Evolutionary conservation across 53 echinoderm and acorn worm genomes (phyloP), one percentile per base, ranked within the genome.

Genomic region (Holothuria leucospilota): DNA sequence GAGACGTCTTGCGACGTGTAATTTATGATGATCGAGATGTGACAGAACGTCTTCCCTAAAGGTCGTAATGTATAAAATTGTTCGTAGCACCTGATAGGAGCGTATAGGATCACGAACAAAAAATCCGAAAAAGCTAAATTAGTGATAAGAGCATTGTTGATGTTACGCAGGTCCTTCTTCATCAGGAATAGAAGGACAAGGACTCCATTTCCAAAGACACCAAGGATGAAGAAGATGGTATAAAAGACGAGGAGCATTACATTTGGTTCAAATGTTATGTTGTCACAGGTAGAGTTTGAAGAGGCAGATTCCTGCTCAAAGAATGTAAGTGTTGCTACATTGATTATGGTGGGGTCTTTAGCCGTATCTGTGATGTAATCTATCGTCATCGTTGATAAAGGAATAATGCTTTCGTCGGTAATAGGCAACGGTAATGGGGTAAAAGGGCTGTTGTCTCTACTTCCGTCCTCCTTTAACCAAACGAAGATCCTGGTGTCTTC

Each of bases 101-200:
- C 49, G 7, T 28, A 24, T 10, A 72, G n/a, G 20, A 40, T 12
- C 41, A 72, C 41, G 49, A 72, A 72, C 41, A 72, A n/a, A 40
- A 72, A 72, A 21, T 72, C 72, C 20, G 72, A 72, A 39, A 72
- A 72, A 10, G 72, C 72, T 46, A 72, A 40, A 40, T 72, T 72
- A 2, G 72, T 72, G 3, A 72, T 49, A 30, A 72, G 49, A 6
- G 72, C 72, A 20, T 72, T 72, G 72, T 72, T 72, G 20, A 40
- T 72, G 30, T n/a, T 49, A 29, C 72, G 72, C 49, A 72, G 12
- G 10, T 72, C 24, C 20, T 42, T 72, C 41, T 72, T 23, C 13
- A 12, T 72, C 27, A 72, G 46, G 16, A 72, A 72, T 2, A 72
- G 72, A 40, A 39, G 20, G 6, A 72, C 72, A n/a, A 72, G 49